Evolutionary conservation across 2,113 vertebrate genomes (phyloP).

Genomic region (cattle (Bos taurus)): ARS-UCD2.0 NC_037338.1:67426001-67426500

Average conservation of each 20-base stretch:
- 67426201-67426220: neutral
- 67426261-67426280: neutral
- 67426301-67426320: neutral
- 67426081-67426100: neutral
- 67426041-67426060: neutral
- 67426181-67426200: neutral
- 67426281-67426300: neutral
- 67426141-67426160: neutral
- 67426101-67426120: neutral
- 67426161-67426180: neutral
- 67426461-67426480: neutral
- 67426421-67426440: neutral
- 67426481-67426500: slow-evolving; percentile 27
- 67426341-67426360: neutral
- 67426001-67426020: neutral
- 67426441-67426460: neutral
- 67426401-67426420: neutral
- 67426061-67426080: neutral
- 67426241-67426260: neutral
- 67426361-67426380: neutral
- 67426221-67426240: neutral
- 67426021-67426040: neutral
- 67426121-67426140: neutral
- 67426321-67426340: neutral
- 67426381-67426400: neutral